Base-by-base conservation (phyloP, 1,140 invertebrate species). In the Trichonephila inaurata region DNA sequence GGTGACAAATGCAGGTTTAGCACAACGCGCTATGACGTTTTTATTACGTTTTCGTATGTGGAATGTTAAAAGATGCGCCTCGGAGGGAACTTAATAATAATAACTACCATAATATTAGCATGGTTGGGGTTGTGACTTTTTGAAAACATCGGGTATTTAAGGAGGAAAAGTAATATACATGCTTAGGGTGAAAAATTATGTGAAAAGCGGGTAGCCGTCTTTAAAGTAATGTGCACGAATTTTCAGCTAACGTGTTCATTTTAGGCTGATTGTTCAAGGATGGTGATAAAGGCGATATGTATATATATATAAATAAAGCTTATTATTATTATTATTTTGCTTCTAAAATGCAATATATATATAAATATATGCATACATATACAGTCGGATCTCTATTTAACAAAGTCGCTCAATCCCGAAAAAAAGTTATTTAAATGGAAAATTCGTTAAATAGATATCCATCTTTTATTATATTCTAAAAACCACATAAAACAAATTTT, bases 1-100 rank as follows among this genome's bases (percentile, higher is more conserved):
- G 40, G 87, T 89, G 62, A 44, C 62, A 89, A 89, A 87, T n/a
- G 85, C 44, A 58, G 12, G 85, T 87, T 60, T 87, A 64, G 64
- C 87, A 89, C 87, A 64, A 69, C 10, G 28, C 28, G 28, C 18
- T 24, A 16, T 88, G 86, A 88, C 87, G 44, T 89, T 89, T 89
- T 89, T 89, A 89, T 89, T 89, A 89, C 33, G 64, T 51, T 64
- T 51, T 64, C 44, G 44, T 72, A 28, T 21, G 33, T 40, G 40
- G 85, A 69, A 51, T 69, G 87, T 21, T 62, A 28, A 62, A 69
- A 62, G 64, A 69, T 69, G 87, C 33, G 24, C 40, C 24, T 51
- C 28, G 19, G 19, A 18, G 28, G 72, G 72, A 40, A 28, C 28
- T 85, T 24, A 85, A 85, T 60, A 58, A 58, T 51, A 85, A 85